Percentiles rank a stretch among this genome's conserved stretches.
Conservation (phyloP, 2,797 vertebrate genomes). For the Sebastolobus alascanus region DNA sequence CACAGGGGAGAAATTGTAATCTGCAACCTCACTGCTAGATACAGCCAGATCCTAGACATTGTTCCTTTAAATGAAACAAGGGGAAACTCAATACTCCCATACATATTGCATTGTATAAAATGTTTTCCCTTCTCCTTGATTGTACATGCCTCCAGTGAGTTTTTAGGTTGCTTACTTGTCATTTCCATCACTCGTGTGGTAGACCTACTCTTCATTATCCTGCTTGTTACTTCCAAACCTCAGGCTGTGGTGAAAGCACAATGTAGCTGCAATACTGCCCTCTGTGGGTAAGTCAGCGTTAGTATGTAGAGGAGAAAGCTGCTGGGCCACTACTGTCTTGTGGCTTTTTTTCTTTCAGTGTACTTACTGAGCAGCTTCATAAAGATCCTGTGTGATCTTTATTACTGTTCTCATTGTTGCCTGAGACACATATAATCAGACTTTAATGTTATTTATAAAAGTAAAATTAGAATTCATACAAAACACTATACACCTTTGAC, state of each 20-base stretch:
- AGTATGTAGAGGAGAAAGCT: background rate
- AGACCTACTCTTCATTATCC: background rate
- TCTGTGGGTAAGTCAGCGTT: conserved; percentile 24
- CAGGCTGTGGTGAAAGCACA: background rate
- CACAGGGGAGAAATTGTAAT: too few species aligned
- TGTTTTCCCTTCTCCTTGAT: background rate
- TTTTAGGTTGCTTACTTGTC: background rate
- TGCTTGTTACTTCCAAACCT: background rate
- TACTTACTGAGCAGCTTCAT: background rate
- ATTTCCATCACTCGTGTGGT: background rate
- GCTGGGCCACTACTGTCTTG: background rate
- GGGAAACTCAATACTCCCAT: background rate
- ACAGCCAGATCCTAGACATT: rapidly evolving
- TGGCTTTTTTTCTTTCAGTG: background rate
- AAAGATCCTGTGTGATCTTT: background rate
- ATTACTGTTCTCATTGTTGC: background rate
- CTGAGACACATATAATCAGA: background rate
- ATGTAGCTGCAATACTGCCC: conserved; percentile 21
- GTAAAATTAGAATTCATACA: background rate
- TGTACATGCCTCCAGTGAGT: background rate
- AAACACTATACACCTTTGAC: background rate
- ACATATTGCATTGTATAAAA: background rate
- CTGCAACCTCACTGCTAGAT: too few species aligned
- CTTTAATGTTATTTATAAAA: background rate
- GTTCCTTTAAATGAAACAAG: background rate